Base-by-base conservation (phyloP, 2,888 invertebrate genomes). In the Chymomyza procnemis region DNA sequence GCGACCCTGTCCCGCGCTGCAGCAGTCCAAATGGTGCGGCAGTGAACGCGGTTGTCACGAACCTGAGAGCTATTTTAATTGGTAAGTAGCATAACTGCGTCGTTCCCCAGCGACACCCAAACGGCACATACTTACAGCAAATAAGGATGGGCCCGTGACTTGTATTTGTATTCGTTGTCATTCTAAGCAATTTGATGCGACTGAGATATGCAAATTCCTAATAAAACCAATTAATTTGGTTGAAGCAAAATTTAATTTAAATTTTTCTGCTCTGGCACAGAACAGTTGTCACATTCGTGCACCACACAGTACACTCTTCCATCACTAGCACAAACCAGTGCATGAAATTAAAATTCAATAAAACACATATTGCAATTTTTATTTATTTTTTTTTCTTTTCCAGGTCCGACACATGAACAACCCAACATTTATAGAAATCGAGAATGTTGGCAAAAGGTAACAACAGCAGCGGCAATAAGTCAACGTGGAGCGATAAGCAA, bases 1-100 rank as follows among this genome's bases (percentile, higher is more conserved):
- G 9, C 92, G 93, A 30, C 93, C 94, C 5, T 98, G 98, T 92
- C 96, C 96, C 5, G 95, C 96, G 12, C 93, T 97, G 64, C 93
- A 95, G 75, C 95, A 97, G 88, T 96, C 96, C 18, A 94, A 96
- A 88, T 97, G 97, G 97, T 97, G 97, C 90, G 96, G 97, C 67
- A 95, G 95, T 75, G 93, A 94, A 73, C 92, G 93, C 76, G 93
- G 94, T 69, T 95, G 95, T 90, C 93, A 93, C 88, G 91, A 92
- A 88, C 92, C 89, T 80, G 87, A 89, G 81, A 88, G 91, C 80
- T 94, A 93, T 91, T 94, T 94, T 91, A 93, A 93, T 90, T 94
- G 94, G 94, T 93, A 89, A 90, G 90, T 74, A n/a, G 34, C 12
- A n/a, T n/a, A 41, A 41, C 12, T 4, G 6, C 41, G 8, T 14